Base-by-base conservation (phyloP, 1,140 invertebrate species). In the Kradibia gibbosae region DNA sequence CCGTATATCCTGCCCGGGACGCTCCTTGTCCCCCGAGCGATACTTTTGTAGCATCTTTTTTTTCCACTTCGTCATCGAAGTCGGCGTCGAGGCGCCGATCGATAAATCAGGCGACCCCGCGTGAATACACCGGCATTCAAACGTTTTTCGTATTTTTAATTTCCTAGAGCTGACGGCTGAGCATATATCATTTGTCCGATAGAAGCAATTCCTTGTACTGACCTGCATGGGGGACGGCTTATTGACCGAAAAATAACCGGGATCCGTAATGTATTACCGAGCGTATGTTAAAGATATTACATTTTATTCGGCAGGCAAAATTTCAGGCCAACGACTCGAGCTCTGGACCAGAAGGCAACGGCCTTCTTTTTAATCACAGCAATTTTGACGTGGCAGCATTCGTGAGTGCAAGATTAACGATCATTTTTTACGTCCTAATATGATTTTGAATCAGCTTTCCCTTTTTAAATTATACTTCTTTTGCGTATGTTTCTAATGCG, bases 101-200 rank as follows among this genome's bases (percentile, higher is more conserved):
- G 60, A 65, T 65, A 65, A 65, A 65, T 65, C 60, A 65, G 31
- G 17, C 60, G 13, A 1, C 13, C 22, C 10, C 31, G n/a, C 3
- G 60, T 65, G 60, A 65, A 65, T 65, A 36, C n/a, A n/a, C 31
- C 60, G 13, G 60, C 22, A 11, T 36, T 65, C 36, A 65, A 65
- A 20, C 60, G 60, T 62, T 62, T 31, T 8, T 62, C 57, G 57
- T 65, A 65, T 17, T 36, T 65, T 65, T 65, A 65, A 65, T 65
- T 65, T 65, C 36, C 13, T 65, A 3, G 13, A 10, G 17, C 60
- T 34, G 31, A 65, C 31, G 60, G 31, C 8, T 36, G 13, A 17
- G 11, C 60, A 20, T 65, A 65, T 65, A 36, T 65, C 60, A 20
- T 65, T 65, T 15, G 31, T 10, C 22, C 13, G 13, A 36, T 15